Conservation (phyloP, 2,797 vertebrate genomes). For the Amphiprion clarkii region DNA sequence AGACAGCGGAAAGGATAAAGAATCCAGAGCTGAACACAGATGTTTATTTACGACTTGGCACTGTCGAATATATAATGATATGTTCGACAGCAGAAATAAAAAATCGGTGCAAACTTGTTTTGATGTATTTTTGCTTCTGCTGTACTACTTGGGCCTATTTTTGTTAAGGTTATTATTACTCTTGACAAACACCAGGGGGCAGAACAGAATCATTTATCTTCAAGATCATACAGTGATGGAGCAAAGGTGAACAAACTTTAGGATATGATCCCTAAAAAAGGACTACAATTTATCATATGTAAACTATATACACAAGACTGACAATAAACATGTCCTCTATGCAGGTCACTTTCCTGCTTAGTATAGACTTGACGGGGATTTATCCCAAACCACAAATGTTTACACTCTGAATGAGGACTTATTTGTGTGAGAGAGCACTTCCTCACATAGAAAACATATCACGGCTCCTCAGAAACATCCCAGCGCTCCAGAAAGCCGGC, state of each 20-base stretch:
- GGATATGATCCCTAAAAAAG: neutral
- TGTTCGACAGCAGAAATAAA: neutral
- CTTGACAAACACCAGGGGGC: conserved; percentile 72
- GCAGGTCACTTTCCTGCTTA: neutral
- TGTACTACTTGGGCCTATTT: too few relatives aligned
- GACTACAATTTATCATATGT: neutral
- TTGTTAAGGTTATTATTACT: conserved; percentile 2
- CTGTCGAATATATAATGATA: neutral
- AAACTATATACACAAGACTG: conserved; percentile 10
- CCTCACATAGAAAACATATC: conserved; percentile 52
- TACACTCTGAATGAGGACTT: conserved; percentile 28
- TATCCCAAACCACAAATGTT: conserved; percentile 48
- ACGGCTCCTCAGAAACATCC: conserved; percentile 21
- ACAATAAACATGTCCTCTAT: neutral
- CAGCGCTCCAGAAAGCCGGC: conserved; percentile 26
- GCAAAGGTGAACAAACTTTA: conserved; percentile 10
- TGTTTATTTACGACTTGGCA: neutral
- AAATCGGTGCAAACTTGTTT: neutral
- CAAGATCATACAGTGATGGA: neutral
- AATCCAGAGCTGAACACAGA: neutral
- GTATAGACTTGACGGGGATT: conserved; percentile 19
- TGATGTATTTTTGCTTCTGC: neutral
- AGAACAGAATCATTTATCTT: conserved; percentile 46
- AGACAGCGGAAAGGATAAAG: conserved; percentile 10
- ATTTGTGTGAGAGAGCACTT: conserved; percentile 41